Base-by-base conservation (phyloP, 2,888 invertebrate species). In the Hybos culiciformis region DNA sequence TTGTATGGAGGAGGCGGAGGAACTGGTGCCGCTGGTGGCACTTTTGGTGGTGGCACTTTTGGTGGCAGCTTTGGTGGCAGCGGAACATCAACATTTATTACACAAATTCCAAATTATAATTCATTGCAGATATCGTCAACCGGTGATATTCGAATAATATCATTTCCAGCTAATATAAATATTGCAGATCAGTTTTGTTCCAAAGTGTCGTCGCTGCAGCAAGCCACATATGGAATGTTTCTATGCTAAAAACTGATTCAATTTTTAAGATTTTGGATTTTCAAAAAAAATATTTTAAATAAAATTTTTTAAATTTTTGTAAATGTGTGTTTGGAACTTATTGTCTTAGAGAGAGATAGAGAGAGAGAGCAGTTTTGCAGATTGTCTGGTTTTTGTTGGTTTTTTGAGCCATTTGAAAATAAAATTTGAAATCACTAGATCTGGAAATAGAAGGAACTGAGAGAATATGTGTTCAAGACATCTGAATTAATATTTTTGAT, bases 171-270 rank as follows among this genome's bases (percentile, higher is more conserved):
- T 2, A 68, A 60, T 21, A 70, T 72, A 39, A 67, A 69, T 23
- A 66, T 74, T 9, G 61, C 68, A 7, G 67, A 69, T 51, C 68
- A 71, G 37, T 74, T 75, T 60, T 76, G 75, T 58, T 62, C 73
- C 3, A 52, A 64, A 42, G 61, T 68, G 14, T 57, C 60, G n/a
- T 71, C 71, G 52, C 59, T 76, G 43, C 70, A 70, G 4, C 71
- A 76, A 59, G 62, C 71, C 3, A 46, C 48, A 1, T 59, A 51
- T 46, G 51, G 52, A 6, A 48, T 49, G n/a, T 50, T 47, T 29
- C 41, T 49, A 12, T 56, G 55, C 41, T 54, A 49, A 48, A 26
- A 26, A 4, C 26, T 4, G 12, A 26, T 7, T 26, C n/a, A n/a
- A n/a, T n/a, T n/a, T n/a, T n/a, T n/a, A n/a, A n/a, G n/a, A n/a